Conservation (phyloP, 1,140 invertebrate species). For the Drosophila pectinifera region DNA sequence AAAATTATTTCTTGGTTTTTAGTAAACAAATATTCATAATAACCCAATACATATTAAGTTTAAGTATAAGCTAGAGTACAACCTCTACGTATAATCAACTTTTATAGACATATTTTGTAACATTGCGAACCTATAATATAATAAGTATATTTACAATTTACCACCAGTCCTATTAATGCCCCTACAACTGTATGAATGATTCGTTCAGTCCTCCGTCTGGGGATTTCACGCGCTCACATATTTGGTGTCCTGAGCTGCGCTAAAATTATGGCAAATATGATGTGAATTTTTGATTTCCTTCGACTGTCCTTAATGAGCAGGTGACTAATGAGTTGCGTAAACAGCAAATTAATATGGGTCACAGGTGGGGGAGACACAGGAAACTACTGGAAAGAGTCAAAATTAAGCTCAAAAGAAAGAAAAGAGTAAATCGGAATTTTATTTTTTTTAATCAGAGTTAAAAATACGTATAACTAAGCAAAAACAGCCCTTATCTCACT, state of each 20-base stretch:
- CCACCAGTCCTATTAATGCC: not conserved
- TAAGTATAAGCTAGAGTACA: not conserved
- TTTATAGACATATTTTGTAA: too few species aligned
- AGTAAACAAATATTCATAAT: too few species aligned
- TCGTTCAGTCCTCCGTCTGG: constrained; percentile 20
- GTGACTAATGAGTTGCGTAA: constrained; percentile 53
- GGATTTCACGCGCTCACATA: constrained; percentile 47
- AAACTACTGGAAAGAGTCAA: not conserved
- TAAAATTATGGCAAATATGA: constrained; percentile 73
- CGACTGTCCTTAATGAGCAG: constrained; percentile 54
- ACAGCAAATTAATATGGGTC: constrained; percentile 19
- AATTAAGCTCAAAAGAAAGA: not conserved
- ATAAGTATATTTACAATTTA: not conserved
- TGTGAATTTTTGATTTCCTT: constrained; percentile 60
- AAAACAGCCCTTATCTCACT: too few species aligned
- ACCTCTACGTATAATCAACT: too few species aligned
- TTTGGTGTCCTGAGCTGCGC: constrained; percentile 43
- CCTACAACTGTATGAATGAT: constrained; percentile 6
- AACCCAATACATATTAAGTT: not conserved
- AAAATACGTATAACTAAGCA: too few species aligned
- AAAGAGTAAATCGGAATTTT: too few species aligned
- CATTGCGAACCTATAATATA: too few species aligned
- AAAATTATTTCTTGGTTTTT: too few species aligned
- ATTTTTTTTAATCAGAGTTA: too few species aligned
- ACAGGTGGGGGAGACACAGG: not conserved